phyloP scores from a whole-genome alignment of 2,113 vertebrate species.

The Probosciger aterrimus region DNA sequence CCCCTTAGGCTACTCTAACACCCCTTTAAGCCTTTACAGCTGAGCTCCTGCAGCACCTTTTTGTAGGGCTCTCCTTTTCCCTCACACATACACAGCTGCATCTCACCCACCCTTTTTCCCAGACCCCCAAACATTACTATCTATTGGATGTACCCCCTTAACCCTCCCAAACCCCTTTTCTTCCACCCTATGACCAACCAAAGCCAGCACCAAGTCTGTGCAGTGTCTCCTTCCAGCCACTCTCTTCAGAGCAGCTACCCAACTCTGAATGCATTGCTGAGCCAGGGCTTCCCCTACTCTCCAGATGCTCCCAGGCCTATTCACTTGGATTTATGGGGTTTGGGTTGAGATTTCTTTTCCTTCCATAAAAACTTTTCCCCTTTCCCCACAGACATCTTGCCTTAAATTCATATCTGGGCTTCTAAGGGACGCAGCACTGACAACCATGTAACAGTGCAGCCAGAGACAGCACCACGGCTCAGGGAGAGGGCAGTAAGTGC shows the following conservation, averaged over 20 bases:
- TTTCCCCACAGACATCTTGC: not conserved
- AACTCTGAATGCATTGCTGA: not conserved
- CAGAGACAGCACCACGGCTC: not conserved
- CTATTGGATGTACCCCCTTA: accelerated
- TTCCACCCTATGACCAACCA: not conserved
- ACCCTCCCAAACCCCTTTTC: accelerated
- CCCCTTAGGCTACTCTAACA: too few relatives aligned
- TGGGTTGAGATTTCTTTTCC: not conserved
- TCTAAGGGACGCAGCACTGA: not conserved
- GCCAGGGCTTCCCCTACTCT: not conserved
- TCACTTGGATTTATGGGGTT: too few relatives aligned
- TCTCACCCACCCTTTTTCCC: not conserved
- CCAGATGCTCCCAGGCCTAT: not conserved
- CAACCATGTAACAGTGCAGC: not conserved
- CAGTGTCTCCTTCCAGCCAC: not conserved
- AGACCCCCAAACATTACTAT: not conserved
- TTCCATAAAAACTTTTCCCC: not conserved
- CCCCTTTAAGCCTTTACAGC: not conserved
- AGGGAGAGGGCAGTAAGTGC: not conserved
- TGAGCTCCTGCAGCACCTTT: not conserved
- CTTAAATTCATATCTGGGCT: not conserved
- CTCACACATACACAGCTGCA: not conserved
- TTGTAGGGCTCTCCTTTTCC: not conserved
- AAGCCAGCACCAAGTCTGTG: not conserved
- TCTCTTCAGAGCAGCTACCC: too few relatives aligned